A percentile compares a stretch with the other conserved stretches of the same genome.
Conservation (phyloP, 30 jellyfish, hydroid and myxozoan genomes). For the Phacellophora camtschatica region DNA sequence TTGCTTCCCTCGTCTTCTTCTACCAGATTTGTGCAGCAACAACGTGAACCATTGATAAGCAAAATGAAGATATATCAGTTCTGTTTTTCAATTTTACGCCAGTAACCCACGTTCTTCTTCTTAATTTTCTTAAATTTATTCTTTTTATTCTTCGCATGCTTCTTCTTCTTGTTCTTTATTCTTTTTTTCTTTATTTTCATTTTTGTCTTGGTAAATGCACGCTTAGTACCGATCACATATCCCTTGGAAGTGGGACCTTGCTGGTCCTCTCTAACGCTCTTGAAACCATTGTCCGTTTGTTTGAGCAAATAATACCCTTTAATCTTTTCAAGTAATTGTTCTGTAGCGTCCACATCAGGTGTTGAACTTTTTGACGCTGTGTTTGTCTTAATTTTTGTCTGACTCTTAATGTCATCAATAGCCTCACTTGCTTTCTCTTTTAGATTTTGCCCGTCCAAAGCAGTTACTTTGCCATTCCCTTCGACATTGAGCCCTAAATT, state of each 20-base stretch:
- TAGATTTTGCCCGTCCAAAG: conserved; percentile 16
- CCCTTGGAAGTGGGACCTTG: conserved; percentile 1
- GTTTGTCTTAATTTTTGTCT: conserved; percentile 19
- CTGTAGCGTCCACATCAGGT: not conserved
- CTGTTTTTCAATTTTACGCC: too few species aligned
- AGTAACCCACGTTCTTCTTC: not conserved
- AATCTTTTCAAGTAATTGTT: not conserved
- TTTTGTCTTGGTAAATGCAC: not conserved
- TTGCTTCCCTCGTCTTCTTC: too few species aligned
- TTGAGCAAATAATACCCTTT: conserved; percentile 16
- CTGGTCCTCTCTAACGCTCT: not conserved
- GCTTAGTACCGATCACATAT: conserved; percentile 32
- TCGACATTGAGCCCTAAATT: conserved; percentile 41
- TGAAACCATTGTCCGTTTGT: not conserved
- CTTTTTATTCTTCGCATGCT: not conserved
- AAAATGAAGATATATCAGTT: too few species aligned
- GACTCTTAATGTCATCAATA: conserved; percentile 9
- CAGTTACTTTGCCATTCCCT: conserved; percentile 25
- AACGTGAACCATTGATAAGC: too few species aligned
- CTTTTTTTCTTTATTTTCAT: not conserved
- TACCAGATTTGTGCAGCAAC: too few species aligned
- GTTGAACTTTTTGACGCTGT: conserved; percentile 54
- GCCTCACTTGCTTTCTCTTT: conserved; percentile 44
- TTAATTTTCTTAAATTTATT: not conserved
- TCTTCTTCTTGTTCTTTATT: not conserved